phyloP scores from a whole-genome alignment of 2,113 vertebrate genomes.

The Colossoma macropomum region DNA sequence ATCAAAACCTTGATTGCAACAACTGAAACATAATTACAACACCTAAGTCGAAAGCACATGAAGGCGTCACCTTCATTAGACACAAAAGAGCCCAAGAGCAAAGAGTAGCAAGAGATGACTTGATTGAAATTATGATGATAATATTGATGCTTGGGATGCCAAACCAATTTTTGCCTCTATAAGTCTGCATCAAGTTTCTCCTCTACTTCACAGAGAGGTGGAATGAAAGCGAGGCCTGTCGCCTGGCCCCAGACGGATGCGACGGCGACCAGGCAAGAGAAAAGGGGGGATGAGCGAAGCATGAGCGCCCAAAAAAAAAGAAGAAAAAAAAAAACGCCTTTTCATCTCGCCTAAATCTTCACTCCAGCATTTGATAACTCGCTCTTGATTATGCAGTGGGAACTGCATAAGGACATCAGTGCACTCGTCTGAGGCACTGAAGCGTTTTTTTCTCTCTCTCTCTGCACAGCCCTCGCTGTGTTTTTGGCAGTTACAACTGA shows the following conservation, averaged over 20 bases:
- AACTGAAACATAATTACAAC: neutral
- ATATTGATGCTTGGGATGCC: slow-evolving; percentile 18
- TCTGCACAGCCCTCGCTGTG: slow-evolving; percentile 85
- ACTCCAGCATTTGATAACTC: slow-evolving; percentile 42
- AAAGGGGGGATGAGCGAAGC: slow-evolving; percentile 24
- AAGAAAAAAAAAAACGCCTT: neutral
- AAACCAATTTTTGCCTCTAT: slow-evolving; percentile 43
- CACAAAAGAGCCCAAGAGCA: neutral
- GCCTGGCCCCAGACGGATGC: neutral
- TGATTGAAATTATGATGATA: slow-evolving; percentile 18
- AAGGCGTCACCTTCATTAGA: neutral
- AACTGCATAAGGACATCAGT: slow-evolving; percentile 65
- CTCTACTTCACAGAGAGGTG: slow-evolving; percentile 30
- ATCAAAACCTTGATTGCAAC: neutral
- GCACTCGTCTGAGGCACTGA: slow-evolving; percentile 88
- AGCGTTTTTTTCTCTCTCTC: slow-evolving; percentile 70
- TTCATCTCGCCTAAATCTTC: slow-evolving; percentile 43
- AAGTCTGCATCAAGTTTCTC: slow-evolving; percentile 41
- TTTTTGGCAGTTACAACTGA: slow-evolving; percentile 98
- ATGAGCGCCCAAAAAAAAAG: neutral
- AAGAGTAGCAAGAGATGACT: neutral
- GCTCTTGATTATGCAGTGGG: slow-evolving; percentile 52
- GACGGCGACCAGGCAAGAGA: neutral
- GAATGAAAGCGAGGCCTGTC: slow-evolving; percentile 26
- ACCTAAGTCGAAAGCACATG: neutral